Conservation (phyloP, 2,797 vertebrate species). For the Petrocephalus schoutedeni region DNA sequence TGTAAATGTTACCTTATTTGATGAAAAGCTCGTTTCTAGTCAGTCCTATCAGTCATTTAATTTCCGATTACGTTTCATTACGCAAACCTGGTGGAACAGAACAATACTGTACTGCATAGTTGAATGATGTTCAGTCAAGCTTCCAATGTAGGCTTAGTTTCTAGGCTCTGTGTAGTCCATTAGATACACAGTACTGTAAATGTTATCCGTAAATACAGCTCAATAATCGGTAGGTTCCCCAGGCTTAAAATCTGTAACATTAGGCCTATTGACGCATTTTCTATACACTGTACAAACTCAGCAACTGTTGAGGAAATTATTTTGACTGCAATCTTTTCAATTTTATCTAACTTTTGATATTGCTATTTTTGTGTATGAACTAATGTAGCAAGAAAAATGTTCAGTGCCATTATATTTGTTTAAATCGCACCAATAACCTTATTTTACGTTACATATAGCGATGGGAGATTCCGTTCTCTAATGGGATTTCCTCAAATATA, state of each 20-base stretch:
- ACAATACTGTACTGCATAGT: not conserved
- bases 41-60: not conserved
- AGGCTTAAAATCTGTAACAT: not conserved
- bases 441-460: not conserved
- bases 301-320: not conserved
- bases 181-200: not conserved
- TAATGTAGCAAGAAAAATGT: not conserved
- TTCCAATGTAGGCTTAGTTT: not conserved
- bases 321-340: not conserved
- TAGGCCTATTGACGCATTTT: not conserved
- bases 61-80: not conserved
- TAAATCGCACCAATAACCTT: not conserved
- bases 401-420: not conserved
- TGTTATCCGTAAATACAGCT: not conserved
- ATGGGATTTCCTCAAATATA: not conserved
- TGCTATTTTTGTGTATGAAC: not conserved
- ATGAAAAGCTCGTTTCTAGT: not conserved
- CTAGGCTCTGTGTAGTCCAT: not conserved
- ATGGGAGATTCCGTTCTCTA: not conserved
- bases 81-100: no score
- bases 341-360: not conserved
- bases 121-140: not conserved
- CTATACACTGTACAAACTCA: not conserved
- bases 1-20: not conserved
- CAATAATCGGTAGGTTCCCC: not conserved